Evolutionary conservation across 2,888 invertebrate genomes (phyloP), one percentile per base, ranked within the genome.

Genomic region (Linnaemya vulpina): DNA sequence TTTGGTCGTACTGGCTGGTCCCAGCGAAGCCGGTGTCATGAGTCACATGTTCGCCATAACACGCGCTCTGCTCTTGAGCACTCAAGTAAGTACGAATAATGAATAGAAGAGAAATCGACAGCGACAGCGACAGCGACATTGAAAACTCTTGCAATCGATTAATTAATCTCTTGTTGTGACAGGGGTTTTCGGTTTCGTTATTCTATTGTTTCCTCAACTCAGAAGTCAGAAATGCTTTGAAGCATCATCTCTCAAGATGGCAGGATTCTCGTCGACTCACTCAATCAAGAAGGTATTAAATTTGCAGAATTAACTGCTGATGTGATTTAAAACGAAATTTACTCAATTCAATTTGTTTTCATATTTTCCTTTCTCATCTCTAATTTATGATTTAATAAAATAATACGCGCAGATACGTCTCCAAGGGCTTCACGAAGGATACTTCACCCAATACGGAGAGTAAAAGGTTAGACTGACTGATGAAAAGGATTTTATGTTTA

Each of bases 151-250:
- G 51, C 3, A 60, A 70, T n/a, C n/a, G n/a, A n/a, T 77, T 77
- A 79, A 86, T 84, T 74, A 40, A 80, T 78, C 60, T 76, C 22
- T 43, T 63, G 46, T 81, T 51, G 60, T 85, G 63, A 13, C 93
- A 98, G 98, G 98, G 98, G 87, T 96, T 98, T 90, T 96, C 96
- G 74, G 97, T 98, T 87, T 97, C 98, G 15, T 93, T 98, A 86
- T 96, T 98, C 93, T 98, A 97, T 94, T 98, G 98, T 92, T 98
- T 98, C 93, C 94, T 98, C 90, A 98, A 98, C 93, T 96, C 97
- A 9, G 98, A 98, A 93, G 98, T 98, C 8, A 95, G 97, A 78
- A 96, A 96, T 91, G 96, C 97, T 0, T 93, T 98, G 87, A 94
- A 96, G 63, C 96, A 97, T 92, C 97, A 97, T 91, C 84, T 92